Percentiles rank a stretch among this genome's conserved stretches.
phyloP scores from a whole-genome alignment of 2,888 invertebrate species.

The Adelphocoris suturalis region DNA sequence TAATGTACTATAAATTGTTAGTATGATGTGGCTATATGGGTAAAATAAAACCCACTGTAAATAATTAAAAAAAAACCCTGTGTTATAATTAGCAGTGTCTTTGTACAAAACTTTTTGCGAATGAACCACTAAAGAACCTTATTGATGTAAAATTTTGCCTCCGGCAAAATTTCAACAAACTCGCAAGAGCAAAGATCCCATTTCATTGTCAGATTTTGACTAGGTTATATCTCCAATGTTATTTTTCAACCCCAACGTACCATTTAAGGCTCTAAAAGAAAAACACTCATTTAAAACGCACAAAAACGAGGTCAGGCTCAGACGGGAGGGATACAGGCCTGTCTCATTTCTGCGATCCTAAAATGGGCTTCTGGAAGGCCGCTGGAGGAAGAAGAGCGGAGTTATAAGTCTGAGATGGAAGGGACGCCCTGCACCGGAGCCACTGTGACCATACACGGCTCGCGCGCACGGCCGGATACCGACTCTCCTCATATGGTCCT shows the following conservation, averaged over 20 bases:
- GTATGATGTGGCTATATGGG: too few relatives aligned
- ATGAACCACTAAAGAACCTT: too few relatives aligned
- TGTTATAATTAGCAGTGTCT: too few relatives aligned
- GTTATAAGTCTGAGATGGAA: slow-evolving; percentile 15
- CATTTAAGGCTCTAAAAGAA: slow-evolving; percentile 7
- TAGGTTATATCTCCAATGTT: too few relatives aligned
- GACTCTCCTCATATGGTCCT: slow-evolving; percentile 32
- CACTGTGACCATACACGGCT: slow-evolving; percentile 10
- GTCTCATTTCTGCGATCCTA: slow-evolving; percentile 36
- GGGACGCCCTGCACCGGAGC: neutral
- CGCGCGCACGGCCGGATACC: slow-evolving; percentile 32
- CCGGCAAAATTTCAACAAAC: too few relatives aligned
- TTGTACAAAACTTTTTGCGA: too few relatives aligned
- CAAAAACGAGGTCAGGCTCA: slow-evolving; percentile 19
- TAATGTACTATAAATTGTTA: too few relatives aligned
- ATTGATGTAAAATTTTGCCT: too few relatives aligned
- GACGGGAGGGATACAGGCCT: slow-evolving; percentile 7
- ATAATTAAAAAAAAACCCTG: too few relatives aligned
- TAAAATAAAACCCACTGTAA: too few relatives aligned
- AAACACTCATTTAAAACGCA: slow-evolving; percentile 34
- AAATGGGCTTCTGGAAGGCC: slow-evolving; percentile 31
- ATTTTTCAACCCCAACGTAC: neutral
- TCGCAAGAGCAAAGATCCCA: too few relatives aligned
- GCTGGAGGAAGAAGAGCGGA: slow-evolving; percentile 19
- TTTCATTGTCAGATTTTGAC: too few relatives aligned